Evolutionary conservation across 1,140 invertebrate species (phyloP).

Genomic region (Scaptomyza graminum): DNA sequence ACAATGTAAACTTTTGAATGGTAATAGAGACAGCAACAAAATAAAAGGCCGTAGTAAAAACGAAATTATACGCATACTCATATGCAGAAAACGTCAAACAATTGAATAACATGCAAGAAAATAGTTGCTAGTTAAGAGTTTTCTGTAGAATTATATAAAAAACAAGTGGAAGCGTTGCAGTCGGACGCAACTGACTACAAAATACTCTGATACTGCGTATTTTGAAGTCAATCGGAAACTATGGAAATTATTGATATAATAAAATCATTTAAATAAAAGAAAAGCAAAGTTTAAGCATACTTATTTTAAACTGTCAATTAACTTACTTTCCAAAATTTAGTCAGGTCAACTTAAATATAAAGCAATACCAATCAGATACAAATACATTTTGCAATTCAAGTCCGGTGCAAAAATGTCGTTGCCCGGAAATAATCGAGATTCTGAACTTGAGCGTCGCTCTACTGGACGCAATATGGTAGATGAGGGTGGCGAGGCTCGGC

Average conservation of each 20-base stretch:
- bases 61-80: neutral
- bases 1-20: constrained; percentile 29
- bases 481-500: too few species aligned
- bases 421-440: neutral
- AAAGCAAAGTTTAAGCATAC: too few species aligned
- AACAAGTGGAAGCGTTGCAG: too few species aligned
- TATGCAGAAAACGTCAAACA: neutral
- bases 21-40: constrained; percentile 2
- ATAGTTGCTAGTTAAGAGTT: neutral
- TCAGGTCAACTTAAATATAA: neutral
- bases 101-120: too few species aligned
- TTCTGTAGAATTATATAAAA: neutral
- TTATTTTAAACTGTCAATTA: neutral
- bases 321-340: neutral
- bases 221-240: too few species aligned
- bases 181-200: too few species aligned
- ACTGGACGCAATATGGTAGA: neutral
- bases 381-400: neutral
- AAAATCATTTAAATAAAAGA: too few species aligned
- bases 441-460: neutral
- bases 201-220: too few species aligned
- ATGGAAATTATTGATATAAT: too few species aligned
- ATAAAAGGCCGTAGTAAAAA: neutral
- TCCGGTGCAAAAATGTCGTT: neutral
- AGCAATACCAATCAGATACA: neutral